These are phyloP conservation scores for Aphelenchoides besseyi DNA, from an alignment of 1,140 invertebrate species.

Conservation along the genomic window DNA sequence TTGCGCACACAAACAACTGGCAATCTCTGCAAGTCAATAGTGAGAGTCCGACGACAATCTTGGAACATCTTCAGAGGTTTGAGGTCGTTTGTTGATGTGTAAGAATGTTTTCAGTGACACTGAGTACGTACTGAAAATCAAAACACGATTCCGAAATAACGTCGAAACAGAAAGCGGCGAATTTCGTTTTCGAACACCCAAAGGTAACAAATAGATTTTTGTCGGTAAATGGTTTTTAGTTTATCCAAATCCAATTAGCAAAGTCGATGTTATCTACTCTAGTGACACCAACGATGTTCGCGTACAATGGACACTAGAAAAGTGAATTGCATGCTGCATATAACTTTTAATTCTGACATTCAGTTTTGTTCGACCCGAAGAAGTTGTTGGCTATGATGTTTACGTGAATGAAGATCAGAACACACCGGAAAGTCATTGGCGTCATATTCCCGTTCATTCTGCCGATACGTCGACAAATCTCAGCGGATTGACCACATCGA, in stretches of 20 bases:
- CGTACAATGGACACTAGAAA: slow-evolving; percentile 58
- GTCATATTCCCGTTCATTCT: slow-evolving; percentile 32
- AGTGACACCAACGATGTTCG: slow-evolving; percentile 55
- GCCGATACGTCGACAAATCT: slow-evolving; percentile 40
- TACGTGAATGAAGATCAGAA: slow-evolving; percentile 51
- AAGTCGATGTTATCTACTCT: slow-evolving; percentile 61
- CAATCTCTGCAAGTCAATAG: slow-evolving; percentile 50
- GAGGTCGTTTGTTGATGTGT: neutral
- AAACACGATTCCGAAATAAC: slow-evolving; percentile 43
- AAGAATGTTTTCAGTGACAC: slow-evolving; percentile 51
- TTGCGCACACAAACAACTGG: slow-evolving; percentile 43
- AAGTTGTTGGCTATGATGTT: slow-evolving; percentile 54
- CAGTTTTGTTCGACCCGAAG: neutral
- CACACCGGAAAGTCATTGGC: slow-evolving; percentile 35
- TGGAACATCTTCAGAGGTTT: slow-evolving; percentile 40
- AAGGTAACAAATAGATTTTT: slow-evolving; percentile 29
- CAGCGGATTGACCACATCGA: slow-evolving; percentile 46
- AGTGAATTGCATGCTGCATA: slow-evolving; percentile 31
- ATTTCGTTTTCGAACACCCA: slow-evolving; percentile 54
- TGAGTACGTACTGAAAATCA: slow-evolving; percentile 56
- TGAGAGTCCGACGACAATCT: slow-evolving; percentile 38
- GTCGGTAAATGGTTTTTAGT: slow-evolving; percentile 30
- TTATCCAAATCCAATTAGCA: slow-evolving; percentile 51
- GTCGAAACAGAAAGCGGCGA: slow-evolving; percentile 56
- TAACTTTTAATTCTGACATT: slow-evolving; percentile 12